These are phyloP conservation scores for Drosophila pandora DNA, from an alignment of 1,140 invertebrate genomes.

Conservation along the genomic window DNA sequence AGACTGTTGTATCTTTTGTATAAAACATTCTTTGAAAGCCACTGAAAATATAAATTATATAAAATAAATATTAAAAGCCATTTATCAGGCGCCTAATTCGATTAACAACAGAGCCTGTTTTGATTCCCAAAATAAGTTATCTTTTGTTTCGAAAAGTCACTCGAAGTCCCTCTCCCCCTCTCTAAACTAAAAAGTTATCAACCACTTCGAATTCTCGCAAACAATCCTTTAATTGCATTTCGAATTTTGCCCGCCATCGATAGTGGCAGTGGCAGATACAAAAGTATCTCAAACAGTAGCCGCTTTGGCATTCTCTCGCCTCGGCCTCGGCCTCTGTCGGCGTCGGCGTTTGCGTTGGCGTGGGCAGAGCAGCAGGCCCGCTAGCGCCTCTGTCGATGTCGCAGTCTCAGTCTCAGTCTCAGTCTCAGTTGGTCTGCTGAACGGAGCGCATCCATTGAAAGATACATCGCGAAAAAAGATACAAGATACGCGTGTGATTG, in stretches of 20 bases:
- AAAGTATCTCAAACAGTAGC: conserved; percentile 46
- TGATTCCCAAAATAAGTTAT: conserved; percentile 5
- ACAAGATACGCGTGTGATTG: conserved; percentile 24
- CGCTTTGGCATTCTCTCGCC: conserved; percentile 18
- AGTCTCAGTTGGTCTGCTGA: conserved; percentile 77
- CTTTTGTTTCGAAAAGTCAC: neutral
- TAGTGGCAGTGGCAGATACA: conserved; percentile 7
- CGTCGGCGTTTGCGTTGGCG: neutral
- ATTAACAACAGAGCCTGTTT: conserved; percentile 2
- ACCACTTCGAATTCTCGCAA: conserved; percentile 27
- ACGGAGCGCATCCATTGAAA: conserved; percentile 57
- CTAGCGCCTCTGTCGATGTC: neutral
- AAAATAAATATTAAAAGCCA: neutral
- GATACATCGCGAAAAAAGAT: conserved; percentile 14
- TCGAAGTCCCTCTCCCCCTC: neutral
- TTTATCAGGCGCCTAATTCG: conserved; percentile 6
- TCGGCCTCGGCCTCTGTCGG: conserved; percentile 1
- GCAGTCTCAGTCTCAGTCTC: too few relatives aligned
- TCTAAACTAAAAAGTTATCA: conserved; percentile 25
- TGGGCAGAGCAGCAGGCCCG: neutral
- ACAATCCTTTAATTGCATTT: conserved; percentile 43
- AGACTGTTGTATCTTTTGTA: too few relatives aligned
- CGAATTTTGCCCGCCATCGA: conserved; percentile 27
- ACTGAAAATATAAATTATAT: too few relatives aligned
- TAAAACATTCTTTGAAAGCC: too few relatives aligned